These are phyloP conservation scores for Nycticebus coucang DNA, from an alignment of 2,113 vertebrate genomes.

Conservation along the genomic window DNA sequence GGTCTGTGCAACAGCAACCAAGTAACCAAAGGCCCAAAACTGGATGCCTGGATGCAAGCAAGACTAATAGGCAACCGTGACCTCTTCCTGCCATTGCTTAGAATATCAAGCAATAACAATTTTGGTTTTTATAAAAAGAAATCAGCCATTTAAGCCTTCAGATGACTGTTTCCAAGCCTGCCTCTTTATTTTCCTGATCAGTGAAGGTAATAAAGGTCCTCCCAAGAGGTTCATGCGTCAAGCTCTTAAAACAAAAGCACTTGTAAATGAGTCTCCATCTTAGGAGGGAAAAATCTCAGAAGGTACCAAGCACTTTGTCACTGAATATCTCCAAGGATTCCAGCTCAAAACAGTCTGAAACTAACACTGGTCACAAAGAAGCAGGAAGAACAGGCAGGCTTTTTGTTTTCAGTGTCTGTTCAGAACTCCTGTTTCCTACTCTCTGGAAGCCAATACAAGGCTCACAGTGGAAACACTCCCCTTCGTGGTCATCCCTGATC, in stretches of 20 bases:
- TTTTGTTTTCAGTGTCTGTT: background rate
- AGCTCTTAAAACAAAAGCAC: background rate
- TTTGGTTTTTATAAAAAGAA: background rate
- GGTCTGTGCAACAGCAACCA: background rate
- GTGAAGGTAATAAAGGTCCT: background rate
- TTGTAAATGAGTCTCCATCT: background rate
- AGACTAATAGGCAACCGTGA: background rate
- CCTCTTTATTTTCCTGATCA: background rate
- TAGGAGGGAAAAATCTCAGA: background rate
- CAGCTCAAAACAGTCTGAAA: background rate
- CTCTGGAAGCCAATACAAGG: background rate
- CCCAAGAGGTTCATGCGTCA: background rate
- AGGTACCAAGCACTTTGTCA: background rate
- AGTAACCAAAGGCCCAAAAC: background rate
- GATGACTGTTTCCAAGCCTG: background rate
- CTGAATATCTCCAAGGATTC: background rate
- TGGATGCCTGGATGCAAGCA: background rate
- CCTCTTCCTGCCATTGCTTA: background rate
- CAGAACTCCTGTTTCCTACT: background rate
- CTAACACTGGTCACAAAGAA: background rate
- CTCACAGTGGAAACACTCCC: background rate
- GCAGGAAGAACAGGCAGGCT: background rate
- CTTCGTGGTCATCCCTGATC: background rate
- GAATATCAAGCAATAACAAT: background rate
- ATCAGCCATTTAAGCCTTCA: background rate